Evolutionary conservation across 2,888 invertebrate genomes (phyloP).

Genomic region (Achlya flavicornis): DNA sequence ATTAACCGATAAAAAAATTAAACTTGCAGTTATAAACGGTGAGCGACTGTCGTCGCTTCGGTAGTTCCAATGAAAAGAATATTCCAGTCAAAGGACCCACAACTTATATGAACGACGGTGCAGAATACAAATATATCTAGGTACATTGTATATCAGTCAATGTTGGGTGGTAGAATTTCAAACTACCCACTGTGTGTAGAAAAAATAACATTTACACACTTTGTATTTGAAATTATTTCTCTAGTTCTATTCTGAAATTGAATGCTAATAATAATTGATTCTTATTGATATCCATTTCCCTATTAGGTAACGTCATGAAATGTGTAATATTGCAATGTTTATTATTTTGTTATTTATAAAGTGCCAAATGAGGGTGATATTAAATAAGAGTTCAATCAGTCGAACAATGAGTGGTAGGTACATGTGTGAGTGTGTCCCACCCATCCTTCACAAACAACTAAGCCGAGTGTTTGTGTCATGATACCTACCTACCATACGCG

Average conservation of each 20-base stretch:
- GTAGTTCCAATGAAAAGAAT: slow-evolving; percentile 3
- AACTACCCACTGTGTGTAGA: neutral
- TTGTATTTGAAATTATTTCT: neutral
- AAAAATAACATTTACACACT: neutral
- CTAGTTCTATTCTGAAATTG: neutral
- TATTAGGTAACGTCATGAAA: neutral
- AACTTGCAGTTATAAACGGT: neutral
- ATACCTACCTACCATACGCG: too few relatives aligned
- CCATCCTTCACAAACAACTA: too few relatives aligned
- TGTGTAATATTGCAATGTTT: neutral
- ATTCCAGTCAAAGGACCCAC: neutral
- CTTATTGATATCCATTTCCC: neutral
- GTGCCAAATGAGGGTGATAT: neutral
- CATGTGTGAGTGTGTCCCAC: neutral
- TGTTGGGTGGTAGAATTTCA: neutral
- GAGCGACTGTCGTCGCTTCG: neutral
- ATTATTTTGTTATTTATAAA: neutral
- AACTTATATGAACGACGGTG: neutral
- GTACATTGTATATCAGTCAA: neutral
- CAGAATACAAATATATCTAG: neutral
- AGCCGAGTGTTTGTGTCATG: too few relatives aligned
- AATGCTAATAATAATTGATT: neutral
- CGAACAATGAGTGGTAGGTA: neutral
- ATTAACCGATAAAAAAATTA: neutral
- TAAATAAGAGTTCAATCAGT: neutral